These are phyloP conservation scores for Cochlearius cochlearius DNA, from an alignment of 2,113 vertebrate genomes.

Conservation along the genomic window DNA sequence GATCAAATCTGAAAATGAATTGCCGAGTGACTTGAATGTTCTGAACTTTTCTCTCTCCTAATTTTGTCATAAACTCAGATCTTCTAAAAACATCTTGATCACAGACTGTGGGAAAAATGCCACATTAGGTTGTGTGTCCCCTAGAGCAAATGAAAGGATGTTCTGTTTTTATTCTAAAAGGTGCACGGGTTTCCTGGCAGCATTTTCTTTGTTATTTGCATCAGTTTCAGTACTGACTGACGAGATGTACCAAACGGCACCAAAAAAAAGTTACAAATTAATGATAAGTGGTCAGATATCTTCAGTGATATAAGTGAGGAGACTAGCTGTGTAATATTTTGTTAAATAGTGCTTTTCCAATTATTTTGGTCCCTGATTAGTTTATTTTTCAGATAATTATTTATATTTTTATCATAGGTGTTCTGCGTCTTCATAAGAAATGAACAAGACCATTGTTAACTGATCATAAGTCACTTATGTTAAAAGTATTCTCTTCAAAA, in stretches of 20 bases:
- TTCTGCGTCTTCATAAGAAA: background rate
- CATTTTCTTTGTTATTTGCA: background rate
- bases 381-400: background rate
- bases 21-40: background rate
- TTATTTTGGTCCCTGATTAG: background rate
- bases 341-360: background rate
- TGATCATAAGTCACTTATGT: background rate
- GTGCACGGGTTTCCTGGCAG: background rate
- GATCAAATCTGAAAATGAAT: constrained; percentile 30
- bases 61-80: constrained; percentile 24
- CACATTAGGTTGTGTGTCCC: background rate
- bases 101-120: background rate
- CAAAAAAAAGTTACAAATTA: background rate
- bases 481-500: background rate
- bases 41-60: background rate
- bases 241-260: background rate
- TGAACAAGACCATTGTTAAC: background rate
- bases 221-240: background rate
- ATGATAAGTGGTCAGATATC: background rate
- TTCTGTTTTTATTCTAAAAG: background rate
- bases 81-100: constrained; percentile 5
- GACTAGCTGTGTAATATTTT: background rate
- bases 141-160: background rate
- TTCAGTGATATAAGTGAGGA: background rate
- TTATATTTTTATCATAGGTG: background rate